Evolutionary conservation across 2,113 vertebrate genomes (phyloP).

Genomic region (Chunga burmeisteri): DNA sequence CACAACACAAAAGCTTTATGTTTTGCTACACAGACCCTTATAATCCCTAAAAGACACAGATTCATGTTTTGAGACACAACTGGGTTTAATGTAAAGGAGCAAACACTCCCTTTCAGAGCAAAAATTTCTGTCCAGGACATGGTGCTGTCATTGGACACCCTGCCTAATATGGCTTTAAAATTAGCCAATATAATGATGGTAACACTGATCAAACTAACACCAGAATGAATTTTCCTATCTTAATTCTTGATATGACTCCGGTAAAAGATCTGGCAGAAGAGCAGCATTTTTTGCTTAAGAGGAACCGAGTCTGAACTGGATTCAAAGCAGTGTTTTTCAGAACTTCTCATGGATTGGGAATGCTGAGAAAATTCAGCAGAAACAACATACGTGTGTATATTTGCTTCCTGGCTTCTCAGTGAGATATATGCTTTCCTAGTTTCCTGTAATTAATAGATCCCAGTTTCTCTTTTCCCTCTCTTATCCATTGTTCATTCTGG

Average conservation of each 20-base stretch:
- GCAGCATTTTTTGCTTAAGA: neutral
- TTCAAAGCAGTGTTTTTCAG: neutral
- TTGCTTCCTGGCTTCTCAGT: neutral
- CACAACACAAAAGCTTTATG: neutral
- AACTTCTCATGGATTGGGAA: neutral
- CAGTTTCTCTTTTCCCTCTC: neutral
- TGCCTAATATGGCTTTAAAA: rapidly evolving
- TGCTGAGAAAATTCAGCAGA: neutral
- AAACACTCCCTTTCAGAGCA: neutral
- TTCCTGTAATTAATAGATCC: neutral
- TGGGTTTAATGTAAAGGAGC: neutral
- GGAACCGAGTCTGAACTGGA: neutral
- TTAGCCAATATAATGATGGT: too few species aligned
- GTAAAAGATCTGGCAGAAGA: neutral
- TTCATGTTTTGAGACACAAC: neutral
- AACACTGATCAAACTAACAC: neutral
- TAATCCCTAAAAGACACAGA: neutral
- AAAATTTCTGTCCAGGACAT: neutral
- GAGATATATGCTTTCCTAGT: neutral
- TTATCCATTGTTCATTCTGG: neutral
- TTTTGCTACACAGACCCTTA: neutral
- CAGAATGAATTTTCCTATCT: neutral
- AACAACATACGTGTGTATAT: neutral
- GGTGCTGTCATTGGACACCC: neutral
- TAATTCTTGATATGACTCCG: rapidly evolving